phyloP scores from a whole-genome alignment of 2,113 vertebrate species.

The Anolis sagrei region DNA sequence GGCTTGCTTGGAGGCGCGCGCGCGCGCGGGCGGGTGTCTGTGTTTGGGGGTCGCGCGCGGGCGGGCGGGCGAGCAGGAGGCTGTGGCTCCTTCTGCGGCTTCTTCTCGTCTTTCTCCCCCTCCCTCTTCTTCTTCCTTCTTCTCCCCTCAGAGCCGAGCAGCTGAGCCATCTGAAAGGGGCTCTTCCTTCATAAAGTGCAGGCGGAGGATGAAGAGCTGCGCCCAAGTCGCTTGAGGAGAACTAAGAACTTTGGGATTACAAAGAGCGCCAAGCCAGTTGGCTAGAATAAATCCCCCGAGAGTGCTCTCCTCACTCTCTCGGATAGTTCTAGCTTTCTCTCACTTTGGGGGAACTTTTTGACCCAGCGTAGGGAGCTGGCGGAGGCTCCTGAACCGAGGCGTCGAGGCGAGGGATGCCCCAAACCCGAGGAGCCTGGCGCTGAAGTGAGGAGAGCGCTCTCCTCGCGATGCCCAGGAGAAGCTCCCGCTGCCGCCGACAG shows the following conservation, averaged over 20 bases:
- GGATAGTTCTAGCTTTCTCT: not conserved
- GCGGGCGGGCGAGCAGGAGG: not conserved
- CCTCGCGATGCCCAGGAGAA: not conserved
- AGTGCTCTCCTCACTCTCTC: not conserved
- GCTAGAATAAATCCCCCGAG: too few species aligned
- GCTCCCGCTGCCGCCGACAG: not conserved
- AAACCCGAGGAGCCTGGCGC: too few species aligned
- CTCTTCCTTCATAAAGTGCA: too few species aligned
- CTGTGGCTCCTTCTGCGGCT: too few species aligned
- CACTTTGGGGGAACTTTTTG: not conserved
- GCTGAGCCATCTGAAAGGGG: too few species aligned
- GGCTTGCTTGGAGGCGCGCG: conserved; percentile 30
- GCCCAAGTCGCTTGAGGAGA: too few species aligned
- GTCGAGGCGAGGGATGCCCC: too few species aligned
- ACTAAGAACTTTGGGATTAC: not conserved
- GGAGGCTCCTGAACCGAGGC: not conserved
- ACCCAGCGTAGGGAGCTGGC: too few species aligned
- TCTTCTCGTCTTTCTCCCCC: not conserved
- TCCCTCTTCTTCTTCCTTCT: not conserved
- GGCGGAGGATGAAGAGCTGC: too few species aligned
- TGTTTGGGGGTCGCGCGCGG: too few species aligned
- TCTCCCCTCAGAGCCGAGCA: not conserved
- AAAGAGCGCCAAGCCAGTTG: not conserved
- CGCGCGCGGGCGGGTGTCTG: too few species aligned
- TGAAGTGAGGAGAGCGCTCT: too few species aligned